Percentiles rank a stretch among this genome's conserved stretches.
These are phyloP conservation scores for Turdus rufiventris DNA, from an alignment of 2,113 vertebrate genomes.

Conservation along the genomic window DNA sequence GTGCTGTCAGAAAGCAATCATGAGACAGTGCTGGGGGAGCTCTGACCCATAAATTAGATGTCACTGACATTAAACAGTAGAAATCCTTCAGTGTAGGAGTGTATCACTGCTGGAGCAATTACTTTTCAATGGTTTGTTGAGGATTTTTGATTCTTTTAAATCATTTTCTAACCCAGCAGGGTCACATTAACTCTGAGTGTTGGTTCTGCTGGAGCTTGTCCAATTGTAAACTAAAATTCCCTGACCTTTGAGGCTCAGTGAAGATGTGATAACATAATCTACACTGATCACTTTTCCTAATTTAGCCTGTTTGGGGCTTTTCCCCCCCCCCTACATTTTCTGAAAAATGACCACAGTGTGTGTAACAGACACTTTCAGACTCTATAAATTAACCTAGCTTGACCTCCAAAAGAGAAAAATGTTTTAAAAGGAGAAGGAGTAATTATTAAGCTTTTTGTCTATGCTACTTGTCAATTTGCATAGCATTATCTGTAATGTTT, in stretches of 20 bases:
- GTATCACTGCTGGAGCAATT: constrained; percentile 53
- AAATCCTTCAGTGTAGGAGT: constrained; percentile 16
- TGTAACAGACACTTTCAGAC: constrained; percentile 2
- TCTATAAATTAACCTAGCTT: constrained; percentile 50
- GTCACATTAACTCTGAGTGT: constrained; percentile 37
- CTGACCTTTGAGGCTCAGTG: constrained; percentile 23
- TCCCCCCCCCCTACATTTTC: neutral
- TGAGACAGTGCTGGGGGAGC: neutral
- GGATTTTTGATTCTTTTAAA: neutral
- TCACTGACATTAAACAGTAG: constrained; percentile 16
- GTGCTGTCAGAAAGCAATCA: neutral
- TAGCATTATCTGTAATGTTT: constrained; percentile 39
- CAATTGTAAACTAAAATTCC: constrained; percentile 38
- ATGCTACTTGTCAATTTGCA: constrained; percentile 47
- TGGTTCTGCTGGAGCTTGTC: constrained; percentile 8
- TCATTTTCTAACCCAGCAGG: constrained; percentile 42
- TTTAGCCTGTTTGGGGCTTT: neutral
- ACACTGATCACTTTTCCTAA: constrained; percentile 44
- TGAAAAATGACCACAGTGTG: neutral
- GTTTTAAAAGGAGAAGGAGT: constrained; percentile 28
- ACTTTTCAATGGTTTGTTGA: neutral
- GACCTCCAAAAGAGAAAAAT: constrained; percentile 31
- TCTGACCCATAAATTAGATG: neutral
- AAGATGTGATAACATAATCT: constrained; percentile 37
- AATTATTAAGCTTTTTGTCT: constrained; percentile 52